Percentiles rank a stretch among this genome's conserved stretches.
Conservation (phyloP, 2,113 vertebrate species). For the Melanerpes formicivorus region DNA sequence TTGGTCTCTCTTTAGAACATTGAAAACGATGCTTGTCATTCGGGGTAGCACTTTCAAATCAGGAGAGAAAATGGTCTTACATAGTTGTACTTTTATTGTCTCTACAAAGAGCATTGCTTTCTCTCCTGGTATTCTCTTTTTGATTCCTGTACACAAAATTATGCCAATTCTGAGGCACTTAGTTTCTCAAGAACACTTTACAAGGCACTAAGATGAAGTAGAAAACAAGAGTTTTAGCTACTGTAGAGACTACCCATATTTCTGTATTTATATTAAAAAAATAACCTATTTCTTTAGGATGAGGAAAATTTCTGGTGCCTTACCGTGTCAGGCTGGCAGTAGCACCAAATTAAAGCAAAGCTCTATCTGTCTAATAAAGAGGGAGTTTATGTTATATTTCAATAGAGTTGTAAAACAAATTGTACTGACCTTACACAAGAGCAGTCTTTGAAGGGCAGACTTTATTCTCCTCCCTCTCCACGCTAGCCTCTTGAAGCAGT, state of each 20-base stretch:
- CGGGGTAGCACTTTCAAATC: too few species aligned
- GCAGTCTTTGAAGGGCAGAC: constrained; percentile 28
- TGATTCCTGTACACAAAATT: not conserved
- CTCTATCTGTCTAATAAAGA: not conserved
- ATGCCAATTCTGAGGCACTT: not conserved
- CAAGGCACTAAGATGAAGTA: not conserved
- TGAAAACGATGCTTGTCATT: too few species aligned
- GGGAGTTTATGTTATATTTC: not conserved
- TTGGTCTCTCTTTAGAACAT: too few species aligned
- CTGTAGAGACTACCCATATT: not conserved
- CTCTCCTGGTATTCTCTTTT: not conserved
- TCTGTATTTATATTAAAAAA: not conserved
- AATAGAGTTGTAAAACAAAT: constrained; percentile 34
- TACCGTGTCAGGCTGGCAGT: not conserved
- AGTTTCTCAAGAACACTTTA: not conserved
- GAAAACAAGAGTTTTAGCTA: not conserved
- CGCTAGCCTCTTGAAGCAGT: constrained; percentile 33
- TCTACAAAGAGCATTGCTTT: not conserved
- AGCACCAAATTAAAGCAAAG: not conserved
- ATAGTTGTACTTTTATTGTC: not conserved
- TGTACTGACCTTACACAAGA: constrained; percentile 36
- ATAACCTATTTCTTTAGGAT: not conserved
- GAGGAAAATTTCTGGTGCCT: not conserved
- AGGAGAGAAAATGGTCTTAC: not conserved
- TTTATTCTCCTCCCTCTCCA: constrained; percentile 16